These are phyloP conservation scores for Mycalesis mineus DNA, from an alignment of 2,888 invertebrate species.

Conservation along the genomic window DNA sequence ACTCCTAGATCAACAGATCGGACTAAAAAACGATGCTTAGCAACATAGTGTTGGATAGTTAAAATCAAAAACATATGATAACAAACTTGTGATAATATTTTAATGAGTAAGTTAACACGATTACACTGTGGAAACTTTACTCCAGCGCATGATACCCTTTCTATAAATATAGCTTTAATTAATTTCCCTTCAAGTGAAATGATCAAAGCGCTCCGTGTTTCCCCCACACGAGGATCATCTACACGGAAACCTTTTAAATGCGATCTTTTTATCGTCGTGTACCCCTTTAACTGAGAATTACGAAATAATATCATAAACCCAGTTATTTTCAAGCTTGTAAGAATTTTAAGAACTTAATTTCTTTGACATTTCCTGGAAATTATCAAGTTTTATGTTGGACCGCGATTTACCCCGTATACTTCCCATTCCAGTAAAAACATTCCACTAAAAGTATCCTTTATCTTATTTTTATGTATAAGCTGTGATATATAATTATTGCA, in stretches of 20 bases:
- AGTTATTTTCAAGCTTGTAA: not conserved
- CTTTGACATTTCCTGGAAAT: not conserved
- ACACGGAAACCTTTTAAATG: slow-evolving; percentile 10
- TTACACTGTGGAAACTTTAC: not conserved
- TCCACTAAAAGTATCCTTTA: too few relatives aligned
- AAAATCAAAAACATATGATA: not conserved
- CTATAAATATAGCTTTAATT: slow-evolving; percentile 1
- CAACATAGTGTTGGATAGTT: too few relatives aligned
- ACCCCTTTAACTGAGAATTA: not conserved
- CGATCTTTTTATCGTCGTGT: slow-evolving; percentile 4
- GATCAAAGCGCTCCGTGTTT: slow-evolving; percentile 14
- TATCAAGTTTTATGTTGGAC: too few relatives aligned
- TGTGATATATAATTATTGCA: too few relatives aligned
- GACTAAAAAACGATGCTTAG: too few relatives aligned
- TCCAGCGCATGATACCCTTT: not conserved
- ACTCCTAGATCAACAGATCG: too few relatives aligned
- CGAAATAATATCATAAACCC: slow-evolving; percentile 1
- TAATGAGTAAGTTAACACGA: slow-evolving; percentile 9
- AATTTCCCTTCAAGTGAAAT: slow-evolving; percentile 2
- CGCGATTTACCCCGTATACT: too few relatives aligned
- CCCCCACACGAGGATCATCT: slow-evolving; percentile 3
- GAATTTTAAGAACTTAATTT: not conserved
- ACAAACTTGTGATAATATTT: not conserved
- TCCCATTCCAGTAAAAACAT: too few relatives aligned
- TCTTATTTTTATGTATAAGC: too few relatives aligned